Percentiles rank a stretch among this genome's conserved stretches.
Evolutionary conservation across 2,888 invertebrate species (phyloP).

Genomic region (Ptilodon capucinus): DNA sequence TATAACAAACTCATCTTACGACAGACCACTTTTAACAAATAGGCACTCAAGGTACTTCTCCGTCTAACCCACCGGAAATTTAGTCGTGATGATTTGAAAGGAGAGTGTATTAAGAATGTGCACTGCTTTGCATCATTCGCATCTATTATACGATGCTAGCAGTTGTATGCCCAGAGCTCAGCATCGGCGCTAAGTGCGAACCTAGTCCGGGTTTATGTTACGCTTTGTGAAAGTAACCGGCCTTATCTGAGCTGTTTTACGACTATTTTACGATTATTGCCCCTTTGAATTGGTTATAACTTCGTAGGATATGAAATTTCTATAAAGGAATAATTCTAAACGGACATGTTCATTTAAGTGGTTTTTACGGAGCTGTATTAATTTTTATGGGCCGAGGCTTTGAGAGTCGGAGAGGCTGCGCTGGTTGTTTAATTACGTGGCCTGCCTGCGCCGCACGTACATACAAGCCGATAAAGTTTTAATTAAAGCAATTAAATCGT

Average conservation of each 20-base stretch:
- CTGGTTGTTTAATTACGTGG: conserved; percentile 27
- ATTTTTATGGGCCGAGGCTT: conserved; percentile 53
- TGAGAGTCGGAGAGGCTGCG: conserved; percentile 21
- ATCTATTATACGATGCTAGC: no score
- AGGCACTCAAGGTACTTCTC: no score
- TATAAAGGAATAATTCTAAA: conserved; percentile 74
- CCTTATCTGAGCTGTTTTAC: conserved; percentile 74
- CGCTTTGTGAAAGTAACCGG: conserved; percentile 59
- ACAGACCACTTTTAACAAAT: no score
- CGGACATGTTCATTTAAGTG: conserved; percentile 73
- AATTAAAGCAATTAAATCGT: conserved; percentile 6
- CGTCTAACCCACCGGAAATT: no score
- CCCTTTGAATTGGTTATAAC: conserved; percentile 76
- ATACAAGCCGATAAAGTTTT: conserved; percentile 19
- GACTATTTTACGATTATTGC: conserved; percentile 79
- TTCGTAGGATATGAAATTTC: conserved; percentile 76
- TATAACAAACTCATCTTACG: no score
- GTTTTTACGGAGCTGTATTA: conserved; percentile 58
- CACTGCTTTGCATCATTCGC: no score
- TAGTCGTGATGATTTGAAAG: no score
- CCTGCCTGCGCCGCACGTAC: conserved; percentile 19
- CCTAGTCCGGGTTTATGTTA: conserved; percentile 54
- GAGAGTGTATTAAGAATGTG: no score
- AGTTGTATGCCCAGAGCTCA: no score
- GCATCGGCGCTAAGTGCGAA: conserved; percentile 48